Base-by-base conservation (phyloP, 2,888 invertebrate species). In the Thymelicus lineola region DNA sequence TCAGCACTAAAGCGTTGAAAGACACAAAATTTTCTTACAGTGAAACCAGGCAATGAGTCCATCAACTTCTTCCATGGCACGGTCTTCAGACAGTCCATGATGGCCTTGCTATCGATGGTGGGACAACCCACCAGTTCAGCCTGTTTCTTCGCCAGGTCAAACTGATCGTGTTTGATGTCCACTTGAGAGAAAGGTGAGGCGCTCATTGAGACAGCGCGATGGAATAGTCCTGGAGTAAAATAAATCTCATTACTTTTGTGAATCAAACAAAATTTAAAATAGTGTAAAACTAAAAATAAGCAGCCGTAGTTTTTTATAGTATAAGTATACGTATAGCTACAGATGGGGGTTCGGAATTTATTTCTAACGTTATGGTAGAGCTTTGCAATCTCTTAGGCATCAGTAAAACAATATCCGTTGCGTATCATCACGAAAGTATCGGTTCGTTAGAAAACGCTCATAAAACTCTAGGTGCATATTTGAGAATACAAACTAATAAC, bases 141-240 rank as follows among this genome's bases (percentile, higher is more conserved):
- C 78, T 96, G 96, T 74, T 94, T 95, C 71, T 91, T 88, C 0
- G 96, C 96, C 70, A 96, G 79, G 36, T 94, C 81, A 20, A 94
- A 77, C 79, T 95, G 96, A 70, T 95, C 84, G 0, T 80, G 73
- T 0, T 94, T 94, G 14, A 95, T 82, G 0, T 94, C 87, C 82
- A 91, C 93, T 63, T 95, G 94, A 0, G 91, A 91, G 0, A 94
- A 90, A 0, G 94, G 91, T 0, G 96, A 93, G 0, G 95, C 96
- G 77, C 96, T 96, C 95, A 96, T 95, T 0, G 95, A 94, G 20
- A 96, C 95, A 0, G 94, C 96, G 66, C 95, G 94, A 79, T 97
- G 96, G 82, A 97, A 97, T 0, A 97, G 86, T 57, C 95, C 95
- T 95, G n/a, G 9, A 38, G 57, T 5, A 45, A 20, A 9, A 28